Conservation (phyloP, 2,797 vertebrate genomes). For the Mormyrus proboscirostris region DNA sequence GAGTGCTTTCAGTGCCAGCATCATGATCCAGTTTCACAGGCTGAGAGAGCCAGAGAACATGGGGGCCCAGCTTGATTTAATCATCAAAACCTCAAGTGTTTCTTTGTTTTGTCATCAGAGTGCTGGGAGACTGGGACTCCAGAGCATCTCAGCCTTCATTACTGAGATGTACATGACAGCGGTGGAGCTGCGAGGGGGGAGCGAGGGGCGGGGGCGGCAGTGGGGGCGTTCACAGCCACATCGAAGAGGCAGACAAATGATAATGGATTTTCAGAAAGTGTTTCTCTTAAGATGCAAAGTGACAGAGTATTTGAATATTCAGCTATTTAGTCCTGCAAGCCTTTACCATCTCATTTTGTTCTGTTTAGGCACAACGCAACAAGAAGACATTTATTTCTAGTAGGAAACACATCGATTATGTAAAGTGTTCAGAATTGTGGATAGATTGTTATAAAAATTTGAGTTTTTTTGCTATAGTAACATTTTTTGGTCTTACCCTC, state of each 20-base stretch:
- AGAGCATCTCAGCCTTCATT: conserved; percentile 12
- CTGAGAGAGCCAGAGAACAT: background rate
- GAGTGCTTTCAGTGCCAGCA: background rate
- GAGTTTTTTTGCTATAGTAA: conserved; percentile 62
- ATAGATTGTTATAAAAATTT: conserved; percentile 31
- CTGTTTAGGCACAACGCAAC: background rate
- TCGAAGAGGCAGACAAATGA: conserved; percentile 11
- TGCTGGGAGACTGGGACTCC: conserved; percentile 13
- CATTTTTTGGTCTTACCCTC: conserved; percentile 52
- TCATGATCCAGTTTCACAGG: conserved; percentile 10
- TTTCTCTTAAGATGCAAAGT: conserved; percentile 17
- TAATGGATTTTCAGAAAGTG: conserved; percentile 19
- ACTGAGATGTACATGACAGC: conserved; percentile 11
- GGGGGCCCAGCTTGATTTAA: conserved; percentile 16
- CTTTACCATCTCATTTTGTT: background rate
- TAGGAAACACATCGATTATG: background rate
- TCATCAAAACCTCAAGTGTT: conserved; percentile 16
- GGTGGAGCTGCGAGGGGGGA: background rate
- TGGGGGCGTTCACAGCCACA: conserved; percentile 2
- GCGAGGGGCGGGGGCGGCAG: background rate
- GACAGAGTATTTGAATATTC: conserved; percentile 14
- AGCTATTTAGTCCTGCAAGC: background rate
- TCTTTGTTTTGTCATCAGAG: conserved; percentile 21
- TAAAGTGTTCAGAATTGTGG: background rate
- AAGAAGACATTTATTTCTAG: background rate